Conservation (phyloP, 1,140 invertebrate genomes). For the Drosophila gunungcola region DNA sequence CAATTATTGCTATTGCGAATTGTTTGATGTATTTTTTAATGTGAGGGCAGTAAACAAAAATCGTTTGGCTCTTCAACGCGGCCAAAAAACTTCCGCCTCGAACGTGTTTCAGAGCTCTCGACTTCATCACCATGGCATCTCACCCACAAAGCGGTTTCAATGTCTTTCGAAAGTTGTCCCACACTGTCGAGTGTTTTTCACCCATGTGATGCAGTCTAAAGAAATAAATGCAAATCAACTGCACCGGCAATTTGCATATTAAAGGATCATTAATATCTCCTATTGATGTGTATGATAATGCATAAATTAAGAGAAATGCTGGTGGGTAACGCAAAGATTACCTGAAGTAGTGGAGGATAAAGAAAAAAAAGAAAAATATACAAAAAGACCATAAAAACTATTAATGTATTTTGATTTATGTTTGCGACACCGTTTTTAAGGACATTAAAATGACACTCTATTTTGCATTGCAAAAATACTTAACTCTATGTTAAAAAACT, state of each 20-base stretch:
- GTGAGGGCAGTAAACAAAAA: conserved; percentile 14
- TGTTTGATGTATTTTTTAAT: background rate
- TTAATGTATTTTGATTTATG: too few species aligned
- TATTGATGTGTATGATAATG: conserved; percentile 30
- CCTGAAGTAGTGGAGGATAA: background rate
- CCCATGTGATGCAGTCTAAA: conserved; percentile 10
- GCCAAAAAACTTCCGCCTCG: conserved; percentile 46
- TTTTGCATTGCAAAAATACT: too few species aligned
- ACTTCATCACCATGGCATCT: conserved; percentile 7
- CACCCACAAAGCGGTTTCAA: conserved; percentile 41
- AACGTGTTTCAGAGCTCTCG: conserved; percentile 28
- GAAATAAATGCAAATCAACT: conserved; percentile 41
- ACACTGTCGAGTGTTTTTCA: conserved; percentile 3
- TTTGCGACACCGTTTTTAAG: too few species aligned
- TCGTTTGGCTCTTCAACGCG: conserved; percentile 13
- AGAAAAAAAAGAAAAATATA: conserved; percentile 3
- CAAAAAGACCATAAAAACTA: background rate
- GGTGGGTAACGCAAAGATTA: conserved; percentile 6
- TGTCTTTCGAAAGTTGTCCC: conserved; percentile 57
- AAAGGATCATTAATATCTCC: conserved; percentile 37
- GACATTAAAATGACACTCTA: too few species aligned
- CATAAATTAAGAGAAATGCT: conserved; percentile 41
- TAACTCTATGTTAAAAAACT: too few species aligned
- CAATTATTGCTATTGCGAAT: conserved; percentile 52
- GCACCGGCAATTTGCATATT: conserved; percentile 51